Conservation (phyloP, 2,888 invertebrate species). For the Chouioia cunea region DNA sequence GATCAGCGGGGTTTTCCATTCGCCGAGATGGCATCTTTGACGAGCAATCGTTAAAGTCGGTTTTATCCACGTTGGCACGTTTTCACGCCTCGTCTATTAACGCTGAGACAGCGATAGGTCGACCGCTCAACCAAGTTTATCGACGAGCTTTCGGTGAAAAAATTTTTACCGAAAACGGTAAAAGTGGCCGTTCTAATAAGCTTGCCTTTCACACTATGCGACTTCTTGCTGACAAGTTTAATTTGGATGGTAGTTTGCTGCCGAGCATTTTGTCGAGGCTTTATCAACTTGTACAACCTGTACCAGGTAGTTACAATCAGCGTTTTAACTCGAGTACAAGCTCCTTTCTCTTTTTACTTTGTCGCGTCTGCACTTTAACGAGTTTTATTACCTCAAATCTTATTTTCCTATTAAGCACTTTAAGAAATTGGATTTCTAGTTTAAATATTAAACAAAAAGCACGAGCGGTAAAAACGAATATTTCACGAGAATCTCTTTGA, state of each 20-base stretch:
- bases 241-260: constrained; percentile 5
- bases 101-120: background rate
- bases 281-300: constrained; percentile 17
- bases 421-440: too few species aligned
- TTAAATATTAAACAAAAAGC: too few species aligned
- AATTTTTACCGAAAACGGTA: constrained; percentile 29
- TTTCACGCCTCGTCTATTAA: constrained; percentile 38
- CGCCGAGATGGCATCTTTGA: background rate
- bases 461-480: too few species aligned
- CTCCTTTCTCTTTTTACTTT: too few species aligned
- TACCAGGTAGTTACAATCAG: too few species aligned
- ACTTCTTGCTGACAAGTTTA: constrained; percentile 21
- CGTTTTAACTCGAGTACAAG: too few species aligned
- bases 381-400: too few species aligned
- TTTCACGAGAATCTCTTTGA: too few species aligned
- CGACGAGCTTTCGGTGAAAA: constrained; percentile 27
- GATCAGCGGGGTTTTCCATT: constrained; percentile 17
- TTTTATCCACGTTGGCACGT: constrained; percentile 14
- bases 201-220: constrained; percentile 30
- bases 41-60: background rate
- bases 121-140: background rate
- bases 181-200: constrained; percentile 20
- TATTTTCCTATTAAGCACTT: too few species aligned
- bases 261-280: constrained; percentile 21
- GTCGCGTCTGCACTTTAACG: too few species aligned